Percentiles rank a stretch among this genome's conserved stretches.
Conservation (phyloP, 2,797 vertebrate species). For the Pogonophryne albipinna region DNA sequence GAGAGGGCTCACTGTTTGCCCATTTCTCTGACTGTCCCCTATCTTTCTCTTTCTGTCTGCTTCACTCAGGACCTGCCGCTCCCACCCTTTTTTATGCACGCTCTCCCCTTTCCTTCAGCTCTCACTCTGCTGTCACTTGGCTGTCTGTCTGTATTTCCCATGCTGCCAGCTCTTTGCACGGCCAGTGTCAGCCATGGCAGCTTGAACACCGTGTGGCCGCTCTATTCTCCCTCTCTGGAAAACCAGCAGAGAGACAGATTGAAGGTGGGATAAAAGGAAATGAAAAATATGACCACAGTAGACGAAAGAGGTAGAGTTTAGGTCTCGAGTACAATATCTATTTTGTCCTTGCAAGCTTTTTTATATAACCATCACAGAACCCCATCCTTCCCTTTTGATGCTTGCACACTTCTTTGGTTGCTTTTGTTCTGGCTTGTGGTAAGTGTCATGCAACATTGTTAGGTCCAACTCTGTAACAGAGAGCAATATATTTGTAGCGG, state of each 20-base stretch:
- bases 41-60: conserved; percentile 43
- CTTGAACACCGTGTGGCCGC: conserved; percentile 40
- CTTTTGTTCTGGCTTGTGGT: conserved; percentile 72
- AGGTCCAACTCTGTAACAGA: conserved; percentile 36
- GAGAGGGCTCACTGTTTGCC: conserved; percentile 57
- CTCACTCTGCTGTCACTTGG: conserved; percentile 56
- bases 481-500: conserved; percentile 45
- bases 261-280: conserved; percentile 6
- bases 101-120: conserved; percentile 43
- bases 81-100: conserved; percentile 37
- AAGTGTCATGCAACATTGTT: conserved; percentile 43
- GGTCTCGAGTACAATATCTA: conserved; percentile 30
- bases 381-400: conserved; percentile 60
- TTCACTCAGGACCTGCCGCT: conserved; percentile 40
- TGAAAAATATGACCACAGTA: conserved; percentile 14
- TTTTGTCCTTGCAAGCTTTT: conserved; percentile 29
- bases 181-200: conserved; percentile 52
- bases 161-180: conserved; percentile 33
- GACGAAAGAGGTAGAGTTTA: conserved; percentile 20
- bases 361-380: conserved; percentile 37
- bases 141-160: conserved; percentile 60
- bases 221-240: conserved; percentile 25
- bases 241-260: conserved; percentile 5
- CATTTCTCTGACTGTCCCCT: conserved; percentile 53
- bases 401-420: conserved; percentile 54